These are phyloP conservation scores for Sturnus vulgaris DNA, from an alignment of 2,113 vertebrate genomes.

Conservation along the genomic window DNA sequence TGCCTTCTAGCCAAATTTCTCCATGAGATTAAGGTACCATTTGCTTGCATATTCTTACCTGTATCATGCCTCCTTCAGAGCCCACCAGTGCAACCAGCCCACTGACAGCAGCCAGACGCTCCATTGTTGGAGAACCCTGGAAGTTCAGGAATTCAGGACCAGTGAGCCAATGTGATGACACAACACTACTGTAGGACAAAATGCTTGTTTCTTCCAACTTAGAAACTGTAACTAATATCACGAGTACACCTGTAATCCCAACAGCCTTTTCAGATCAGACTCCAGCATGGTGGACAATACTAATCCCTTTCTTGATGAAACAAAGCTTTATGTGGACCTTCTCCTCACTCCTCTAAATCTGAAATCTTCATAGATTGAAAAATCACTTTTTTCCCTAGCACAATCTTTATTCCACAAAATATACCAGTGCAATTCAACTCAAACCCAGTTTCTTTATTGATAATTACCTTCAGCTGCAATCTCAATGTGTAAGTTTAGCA, in stretches of 20 bases:
- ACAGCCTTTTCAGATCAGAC: not conserved
- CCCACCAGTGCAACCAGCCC: slow-evolving; percentile 89
- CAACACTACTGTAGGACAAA: not conserved
- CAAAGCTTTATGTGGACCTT: not conserved
- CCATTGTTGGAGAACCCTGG: slow-evolving; percentile 92
- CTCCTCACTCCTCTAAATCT: accelerated
- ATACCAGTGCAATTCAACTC: not conserved
- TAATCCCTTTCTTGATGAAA: not conserved
- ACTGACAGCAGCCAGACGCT: slow-evolving; percentile 88
- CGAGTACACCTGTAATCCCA: not conserved
- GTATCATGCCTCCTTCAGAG: slow-evolving; percentile 83
- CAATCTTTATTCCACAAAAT: not conserved
- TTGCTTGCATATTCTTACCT: slow-evolving; percentile 72
- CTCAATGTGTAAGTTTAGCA: not conserved
- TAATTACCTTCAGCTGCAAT: not conserved
- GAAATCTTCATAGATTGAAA: not conserved
- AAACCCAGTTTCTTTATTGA: not conserved
- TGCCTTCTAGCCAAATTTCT: not conserved
- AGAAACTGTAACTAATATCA: not conserved
- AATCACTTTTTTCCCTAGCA: not conserved
- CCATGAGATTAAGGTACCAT: not conserved
- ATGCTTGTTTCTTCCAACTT: not conserved
- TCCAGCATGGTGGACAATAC: not conserved
- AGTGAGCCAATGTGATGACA: not conserved
- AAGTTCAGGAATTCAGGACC: not conserved